phyloP scores from a whole-genome alignment of 2,113 vertebrate genomes.

The Brachirus orientalis region DNA sequence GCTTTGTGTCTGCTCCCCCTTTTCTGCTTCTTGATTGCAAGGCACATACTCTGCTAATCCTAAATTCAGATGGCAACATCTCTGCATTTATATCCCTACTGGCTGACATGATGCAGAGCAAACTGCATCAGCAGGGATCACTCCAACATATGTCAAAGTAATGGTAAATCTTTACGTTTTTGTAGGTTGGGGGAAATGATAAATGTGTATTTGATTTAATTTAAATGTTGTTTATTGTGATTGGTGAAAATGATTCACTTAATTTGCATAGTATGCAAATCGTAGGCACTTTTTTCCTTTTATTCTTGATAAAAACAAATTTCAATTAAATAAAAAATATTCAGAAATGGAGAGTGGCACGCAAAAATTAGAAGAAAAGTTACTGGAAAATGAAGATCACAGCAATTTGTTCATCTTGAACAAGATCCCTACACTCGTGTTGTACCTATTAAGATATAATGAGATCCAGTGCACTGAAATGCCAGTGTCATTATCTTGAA shows the following conservation, averaged over 20 bases:
- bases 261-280: slow-evolving; percentile 41
- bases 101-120: slow-evolving; percentile 32
- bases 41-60: slow-evolving; percentile 29
- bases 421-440: slow-evolving; percentile 10
- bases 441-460: slow-evolving; percentile 37
- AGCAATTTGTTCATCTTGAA: slow-evolving; percentile 20
- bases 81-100: slow-evolving; percentile 13
- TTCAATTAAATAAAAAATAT: too few relatives aligned
- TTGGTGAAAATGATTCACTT: background rate
- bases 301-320: background rate
- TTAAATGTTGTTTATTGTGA: slow-evolving; percentile 23
- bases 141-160: background rate
- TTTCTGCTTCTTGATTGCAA: background rate
- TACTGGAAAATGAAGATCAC: background rate
- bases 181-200: slow-evolving; percentile 15
- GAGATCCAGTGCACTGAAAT: slow-evolving; percentile 41
- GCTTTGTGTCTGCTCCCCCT: slow-evolving; percentile 32
- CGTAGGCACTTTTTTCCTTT: slow-evolving; percentile 4
- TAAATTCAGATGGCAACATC: slow-evolving; percentile 43
- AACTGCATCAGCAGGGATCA: slow-evolving; percentile 5
- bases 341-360: too few relatives aligned
- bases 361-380: background rate
- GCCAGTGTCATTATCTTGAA: slow-evolving; percentile 46
- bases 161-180: slow-evolving; percentile 13
- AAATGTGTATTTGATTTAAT: slow-evolving; percentile 22